Conservation (phyloP, 2,797 vertebrate species). For the Melanotaenia maccullochi region DNA sequence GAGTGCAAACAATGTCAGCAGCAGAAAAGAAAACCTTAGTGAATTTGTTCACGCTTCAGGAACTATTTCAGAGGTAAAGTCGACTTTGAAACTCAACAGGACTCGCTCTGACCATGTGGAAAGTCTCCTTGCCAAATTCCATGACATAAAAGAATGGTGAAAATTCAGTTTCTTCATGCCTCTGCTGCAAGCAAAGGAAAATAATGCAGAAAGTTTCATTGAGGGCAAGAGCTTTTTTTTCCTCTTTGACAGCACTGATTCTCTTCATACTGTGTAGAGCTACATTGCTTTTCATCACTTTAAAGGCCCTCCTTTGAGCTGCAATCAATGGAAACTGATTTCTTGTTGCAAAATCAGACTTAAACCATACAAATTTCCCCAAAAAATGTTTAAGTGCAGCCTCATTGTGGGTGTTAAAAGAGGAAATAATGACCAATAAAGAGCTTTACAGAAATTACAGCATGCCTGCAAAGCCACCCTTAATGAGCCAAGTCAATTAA, state of each 20-base stretch:
- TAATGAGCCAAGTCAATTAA: conserved; percentile 21
- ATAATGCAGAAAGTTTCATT: conserved; percentile 36
- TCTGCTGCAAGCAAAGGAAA: conserved; percentile 6
- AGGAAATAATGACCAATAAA: conserved; percentile 12
- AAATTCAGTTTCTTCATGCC: conserved; percentile 31
- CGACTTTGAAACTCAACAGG: conserved; percentile 21
- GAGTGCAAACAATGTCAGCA: conserved; percentile 27
- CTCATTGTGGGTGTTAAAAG: not conserved
- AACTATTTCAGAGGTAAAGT: conserved; percentile 14
- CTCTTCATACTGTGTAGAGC: conserved; percentile 3
- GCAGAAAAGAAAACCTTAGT: not conserved
- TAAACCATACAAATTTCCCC: not conserved
- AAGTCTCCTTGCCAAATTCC: conserved; percentile 17
- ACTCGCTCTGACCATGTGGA: conserved; percentile 20
- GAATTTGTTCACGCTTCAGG: conserved; percentile 6
- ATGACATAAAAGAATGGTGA: not conserved
- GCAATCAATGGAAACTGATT: conserved; percentile 24
- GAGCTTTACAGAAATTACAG: conserved; percentile 10
- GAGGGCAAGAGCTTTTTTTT: conserved; percentile 8
- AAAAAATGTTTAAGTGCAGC: not conserved
- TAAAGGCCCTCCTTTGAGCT: conserved; percentile 8
- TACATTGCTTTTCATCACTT: conserved; percentile 19
- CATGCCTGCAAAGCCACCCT: conserved; percentile 19
- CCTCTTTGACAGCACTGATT: conserved; percentile 2
- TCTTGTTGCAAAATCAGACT: not conserved